Evolutionary conservation across 1,140 invertebrate genomes (phyloP).

Genomic region (Liolophura sinensis): DNA sequence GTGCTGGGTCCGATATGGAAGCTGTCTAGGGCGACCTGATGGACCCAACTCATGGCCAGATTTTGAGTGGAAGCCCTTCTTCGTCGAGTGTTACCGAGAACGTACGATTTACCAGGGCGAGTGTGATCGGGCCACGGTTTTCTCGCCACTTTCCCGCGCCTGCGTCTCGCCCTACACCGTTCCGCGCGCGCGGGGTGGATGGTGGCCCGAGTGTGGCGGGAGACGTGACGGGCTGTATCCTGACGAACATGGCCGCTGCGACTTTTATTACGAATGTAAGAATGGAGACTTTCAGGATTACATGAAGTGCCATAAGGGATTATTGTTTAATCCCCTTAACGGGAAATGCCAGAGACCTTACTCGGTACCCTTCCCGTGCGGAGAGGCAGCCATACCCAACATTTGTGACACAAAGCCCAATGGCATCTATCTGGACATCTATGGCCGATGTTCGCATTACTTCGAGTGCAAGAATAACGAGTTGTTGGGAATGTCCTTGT

Average conservation of each 20-base stretch:
- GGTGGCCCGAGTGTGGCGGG: constrained; percentile 19
- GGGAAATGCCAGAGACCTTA: constrained; percentile 10
- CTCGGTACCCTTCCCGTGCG: constrained; percentile 23
- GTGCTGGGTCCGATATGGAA: constrained; percentile 30
- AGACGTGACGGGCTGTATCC: constrained; percentile 21
- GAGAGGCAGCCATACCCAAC: constrained; percentile 13
- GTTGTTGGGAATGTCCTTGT: constrained; percentile 19
- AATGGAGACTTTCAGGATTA: constrained; percentile 20
- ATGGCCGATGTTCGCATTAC: constrained; percentile 27
- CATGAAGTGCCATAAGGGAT: constrained; percentile 13
- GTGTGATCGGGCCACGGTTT: constrained; percentile 20
- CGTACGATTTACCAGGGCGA: constrained; percentile 29
- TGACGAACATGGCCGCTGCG: constrained; percentile 25
- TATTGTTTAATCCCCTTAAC: constrained; percentile 20
- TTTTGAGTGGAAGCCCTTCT: constrained; percentile 31
- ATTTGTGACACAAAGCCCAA: constrained; percentile 14
- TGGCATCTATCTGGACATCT: constrained; percentile 20
- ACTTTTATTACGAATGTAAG: constrained; percentile 21
- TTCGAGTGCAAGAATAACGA: constrained; percentile 13
- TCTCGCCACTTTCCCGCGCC: constrained; percentile 23
- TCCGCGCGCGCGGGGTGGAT: constrained; percentile 23
- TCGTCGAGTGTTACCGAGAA: constrained; percentile 30
- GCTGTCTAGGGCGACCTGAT: constrained; percentile 23
- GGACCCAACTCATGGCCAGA: constrained; percentile 34
- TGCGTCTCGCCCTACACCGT: constrained; percentile 27